These are phyloP conservation scores for Prosopocoilus inquinatus DNA, from an alignment of 2,888 invertebrate genomes.

Conservation along the genomic window DNA sequence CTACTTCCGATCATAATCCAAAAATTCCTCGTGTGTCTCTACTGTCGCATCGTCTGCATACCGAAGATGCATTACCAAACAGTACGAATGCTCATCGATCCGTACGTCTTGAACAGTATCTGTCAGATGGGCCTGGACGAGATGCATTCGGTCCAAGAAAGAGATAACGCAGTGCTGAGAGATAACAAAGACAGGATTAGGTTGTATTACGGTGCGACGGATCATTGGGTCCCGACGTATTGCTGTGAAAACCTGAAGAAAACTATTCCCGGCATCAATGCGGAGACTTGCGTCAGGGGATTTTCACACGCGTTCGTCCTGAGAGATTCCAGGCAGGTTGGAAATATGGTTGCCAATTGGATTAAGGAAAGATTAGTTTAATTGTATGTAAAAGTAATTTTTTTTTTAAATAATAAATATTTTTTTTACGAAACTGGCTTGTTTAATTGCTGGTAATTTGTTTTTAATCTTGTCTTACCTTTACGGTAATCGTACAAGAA, in stretches of 20 bases:
- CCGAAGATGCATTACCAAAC: neutral
- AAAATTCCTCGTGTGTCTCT: conserved; percentile 56
- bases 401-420: too few species aligned
- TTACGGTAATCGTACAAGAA: too few species aligned
- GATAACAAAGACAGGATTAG: conserved; percentile 62
- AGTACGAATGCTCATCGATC: neutral
- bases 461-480: too few species aligned
- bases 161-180: conserved; percentile 19
- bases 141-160: neutral
- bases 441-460: too few species aligned
- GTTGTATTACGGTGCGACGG: conserved; percentile 75
- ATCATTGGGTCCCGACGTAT: conserved; percentile 78
- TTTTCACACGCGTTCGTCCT: conserved; percentile 81
- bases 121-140: neutral
- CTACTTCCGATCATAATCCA: conserved; percentile 57
- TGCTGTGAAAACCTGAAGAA: conserved; percentile 66
- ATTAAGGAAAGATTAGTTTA: conserved; percentile 25
- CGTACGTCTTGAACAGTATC: neutral
- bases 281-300: conserved; percentile 58
- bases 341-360: conserved; percentile 40
- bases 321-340: conserved; percentile 59
- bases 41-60: conserved; percentile 48
- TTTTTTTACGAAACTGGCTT: too few species aligned
- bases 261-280: conserved; percentile 60
- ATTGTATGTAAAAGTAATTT: neutral